Percentiles rank a stretch among this genome's conserved stretches.
These are phyloP conservation scores for Epirrita christyi DNA, from an alignment of 2,888 invertebrate species.

Conservation along the genomic window DNA sequence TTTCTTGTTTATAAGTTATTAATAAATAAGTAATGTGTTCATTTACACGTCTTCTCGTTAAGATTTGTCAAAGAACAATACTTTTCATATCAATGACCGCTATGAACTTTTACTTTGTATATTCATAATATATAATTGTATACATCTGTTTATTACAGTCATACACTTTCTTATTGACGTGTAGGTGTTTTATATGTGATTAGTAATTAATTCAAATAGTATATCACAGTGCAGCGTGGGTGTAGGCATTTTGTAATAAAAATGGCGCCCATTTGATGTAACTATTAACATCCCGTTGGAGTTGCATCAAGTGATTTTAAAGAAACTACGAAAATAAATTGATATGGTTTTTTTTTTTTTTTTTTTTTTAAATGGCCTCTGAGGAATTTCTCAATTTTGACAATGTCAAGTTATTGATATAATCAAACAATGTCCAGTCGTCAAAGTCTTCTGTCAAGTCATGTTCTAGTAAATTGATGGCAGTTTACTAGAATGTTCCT, in stretches of 20 bases:
- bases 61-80: conserved; percentile 43
- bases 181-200: conserved; percentile 58
- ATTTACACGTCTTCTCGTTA: too few relatives aligned
- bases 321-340: conserved; percentile 43
- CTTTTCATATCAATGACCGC: conserved; percentile 45
- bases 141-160: conserved; percentile 26
- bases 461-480: too few relatives aligned
- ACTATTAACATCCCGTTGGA: conserved; percentile 60
- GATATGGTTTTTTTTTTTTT: too few relatives aligned
- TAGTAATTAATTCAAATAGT: conserved; percentile 66
- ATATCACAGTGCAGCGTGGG: conserved; percentile 65
- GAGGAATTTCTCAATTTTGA: too few relatives aligned
- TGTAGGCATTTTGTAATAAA: conserved; percentile 72
- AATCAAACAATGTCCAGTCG: too few relatives aligned
- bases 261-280: conserved; percentile 67
- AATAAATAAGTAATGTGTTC: conserved; percentile 51
- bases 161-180: conserved; percentile 46
- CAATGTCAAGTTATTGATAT: too few relatives aligned
- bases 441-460: too few relatives aligned
- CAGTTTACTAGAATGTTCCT: too few relatives aligned
- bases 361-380: too few relatives aligned
- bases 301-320: conserved; percentile 62
- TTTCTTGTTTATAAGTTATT: conserved; percentile 46
- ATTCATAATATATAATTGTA: conserved; percentile 31
- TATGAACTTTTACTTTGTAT: conserved; percentile 47